Evolutionary conservation across 2,113 vertebrate species (phyloP), one percentile per base, ranked within the genome.

Genomic region (Amblyopsis rosae): DNA sequence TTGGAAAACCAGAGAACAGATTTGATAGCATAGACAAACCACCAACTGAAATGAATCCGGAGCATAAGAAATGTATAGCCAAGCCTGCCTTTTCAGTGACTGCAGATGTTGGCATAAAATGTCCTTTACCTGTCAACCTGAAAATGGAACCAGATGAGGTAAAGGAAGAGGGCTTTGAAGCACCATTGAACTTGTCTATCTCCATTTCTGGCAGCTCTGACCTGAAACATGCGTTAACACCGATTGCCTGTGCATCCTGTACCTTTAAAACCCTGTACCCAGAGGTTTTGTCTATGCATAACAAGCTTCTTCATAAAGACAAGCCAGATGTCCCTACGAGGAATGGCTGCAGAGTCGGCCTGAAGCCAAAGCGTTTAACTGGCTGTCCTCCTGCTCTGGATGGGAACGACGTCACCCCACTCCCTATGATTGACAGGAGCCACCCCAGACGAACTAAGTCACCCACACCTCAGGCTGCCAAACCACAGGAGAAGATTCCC

Each of bases 211-310:
- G 89, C 45, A 75, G 87, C 69, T 84, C 90, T 3, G 59, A 91
- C 73, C 83, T 90, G 47, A 90, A 77, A 75, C 87, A 79, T 35
- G 72, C 89, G 0, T 81, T 93, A 66, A 84, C 87, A 54, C 90
- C 89, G 49, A 92, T 77, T 53, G 82, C 90, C 68, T 99, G 98
- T 62, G 86, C 93, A 0, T 92, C 93, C 56, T 99, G 97, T 87
- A 81, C 94, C 9, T 98, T 93, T 82, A 93, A 92, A 91, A 96
- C 95, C 0, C 88, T 96, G 35, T 96, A 96, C 80, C 98, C 97
- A 0, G 98, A 99, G 76, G 96, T 99, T 16, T 79, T 99, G 45
- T 86, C 92, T 26, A 95, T 98, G 89, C 98, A 99, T 90, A 93
- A 93, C 82, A 91, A 92, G 56, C 89, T 99, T 77, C 82, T 81